Base-by-base conservation (phyloP, 2,888 invertebrate genomes). In the Acleris holmiana region DNA sequence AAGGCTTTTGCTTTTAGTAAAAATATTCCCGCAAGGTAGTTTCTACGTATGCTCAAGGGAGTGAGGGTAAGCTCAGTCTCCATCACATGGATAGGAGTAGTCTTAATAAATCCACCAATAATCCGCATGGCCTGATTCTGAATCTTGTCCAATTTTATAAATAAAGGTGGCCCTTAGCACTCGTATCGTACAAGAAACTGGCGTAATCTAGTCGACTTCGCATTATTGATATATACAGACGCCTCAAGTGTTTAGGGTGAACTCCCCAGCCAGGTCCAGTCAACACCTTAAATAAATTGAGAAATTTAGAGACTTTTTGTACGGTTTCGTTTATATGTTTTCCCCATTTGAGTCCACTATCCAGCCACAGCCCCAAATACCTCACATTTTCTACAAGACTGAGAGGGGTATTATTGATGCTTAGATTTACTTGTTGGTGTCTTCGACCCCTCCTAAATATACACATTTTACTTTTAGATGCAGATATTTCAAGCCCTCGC, bases 301-400 rank as follows among this genome's bases (percentile, higher is more conserved):
- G 1, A 59, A 56, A 64, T 48, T 61, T 69, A 13, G 7, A 13
- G 3, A 17, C 8, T 40, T 67, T 71, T 41, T 67, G 21, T 7
- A 3, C 19, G 15, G 19, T 48, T 25, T 69, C 69, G 29, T 68
- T 68, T 15, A 68, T 59, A n/a, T 70, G 68, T 58, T 64, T 70
- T 0, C 50, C 56, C 68, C 69, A 69, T 44, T 57, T 58, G 0
- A 68, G 53, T n/a, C 47, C 40, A 17, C 60, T 41, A 40, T 70
- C 68, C 23, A 73, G 41, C 70, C 70, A 69, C 41, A 71, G 21
- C 6, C 66, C 66, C 10, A 62, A 18, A 35, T 67, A 64, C 58
- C 68, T 68, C 10, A 68, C 48, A 15, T 23, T 44, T 1, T 67
- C 51, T 2, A 66, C 68, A 6, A 35, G 13, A 10, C 49, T 19